Evolutionary conservation across 2,888 invertebrate genomes (phyloP).

Genomic region (Agrochola macilenta): DNA sequence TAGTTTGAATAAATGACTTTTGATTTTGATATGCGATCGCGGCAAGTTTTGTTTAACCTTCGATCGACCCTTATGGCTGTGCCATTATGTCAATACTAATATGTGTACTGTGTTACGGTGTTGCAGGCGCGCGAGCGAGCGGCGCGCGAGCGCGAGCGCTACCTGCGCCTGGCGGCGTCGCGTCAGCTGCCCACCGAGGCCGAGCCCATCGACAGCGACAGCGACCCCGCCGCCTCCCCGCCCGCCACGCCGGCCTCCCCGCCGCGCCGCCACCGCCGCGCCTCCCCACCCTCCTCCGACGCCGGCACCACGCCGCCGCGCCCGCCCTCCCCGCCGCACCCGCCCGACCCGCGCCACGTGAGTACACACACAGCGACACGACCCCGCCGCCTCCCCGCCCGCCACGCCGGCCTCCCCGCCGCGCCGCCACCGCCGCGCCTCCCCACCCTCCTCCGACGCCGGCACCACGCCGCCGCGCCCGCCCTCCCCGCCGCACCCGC

Average conservation of each 20-base stretch:
- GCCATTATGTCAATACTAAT: no score
- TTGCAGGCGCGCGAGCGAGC: conserved; percentile 85
- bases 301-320: conserved; percentile 63
- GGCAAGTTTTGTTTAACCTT: no score
- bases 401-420: conserved; percentile 33
- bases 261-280: conserved; percentile 46
- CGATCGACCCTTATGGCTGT: no score
- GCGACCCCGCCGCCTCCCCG: conserved; percentile 53
- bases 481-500: conserved; percentile 48
- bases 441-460: background rate
- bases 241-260: conserved; percentile 54
- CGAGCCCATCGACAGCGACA: conserved; percentile 94
- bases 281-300: conserved; percentile 28
- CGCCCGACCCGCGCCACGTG: conserved; percentile 46
- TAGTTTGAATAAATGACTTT: no score
- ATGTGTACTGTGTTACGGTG: background rate
- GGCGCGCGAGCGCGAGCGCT: conserved; percentile 82
- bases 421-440: conserved; percentile 34
- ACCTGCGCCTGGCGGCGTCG: conserved; percentile 90
- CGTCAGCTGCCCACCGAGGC: conserved; percentile 92
- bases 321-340: conserved; percentile 50
- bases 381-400: conserved; percentile 6
- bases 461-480: conserved; percentile 54
- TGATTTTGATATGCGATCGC: no score
- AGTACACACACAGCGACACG: background rate